Evolutionary conservation across 2,888 invertebrate species (phyloP), one percentile per base, ranked within the genome.

Genomic region (Hypomecis punctinalis): DNA sequence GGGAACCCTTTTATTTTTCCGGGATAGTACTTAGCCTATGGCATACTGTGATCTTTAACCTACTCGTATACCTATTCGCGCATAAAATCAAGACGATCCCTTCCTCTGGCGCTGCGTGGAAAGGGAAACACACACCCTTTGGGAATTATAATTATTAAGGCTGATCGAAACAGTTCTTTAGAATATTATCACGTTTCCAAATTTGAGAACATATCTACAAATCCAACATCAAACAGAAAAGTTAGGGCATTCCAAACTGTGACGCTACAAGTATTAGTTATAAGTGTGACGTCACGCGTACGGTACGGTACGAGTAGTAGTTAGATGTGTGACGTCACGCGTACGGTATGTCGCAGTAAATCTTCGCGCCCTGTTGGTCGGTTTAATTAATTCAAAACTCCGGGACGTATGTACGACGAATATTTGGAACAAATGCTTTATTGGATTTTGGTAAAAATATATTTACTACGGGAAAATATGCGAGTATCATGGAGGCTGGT

Each of bases 341-440:
- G 88, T 82, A 81, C 61, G 83, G 85, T 80, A 84, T 66, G 72
- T 68, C 82, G 76, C 78, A 84, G 88, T 90, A 89, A 89, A 89
- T 89, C 85, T 72, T 78, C 77, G 82, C 85, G 90, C 88, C 88
- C 90, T 82, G 91, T 90, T 91, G 89, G 80, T 58, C 76, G 78
- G 81, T 86, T 90, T 91, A 92, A 92, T 92, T 92, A 92, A 92
- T 91, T 90, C 85, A 87, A 89, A 86, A 82, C 42, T 54, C 46
- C n/a, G 43, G 35, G 23, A 45, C 40, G 43, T 11, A 37, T 23
- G 8, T 39, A 43, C 42, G 47, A 52, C 57, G 60, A 61, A 60
- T 65, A 48, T 53, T 46, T 23, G 10, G 6, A 42, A 57, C 43
- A 10, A 47, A 45, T 49, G 33, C 35, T 49, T 57, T 62, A 55